Conservation (phyloP, 1,140 invertebrate species). For the Phortica variegata region DNA sequence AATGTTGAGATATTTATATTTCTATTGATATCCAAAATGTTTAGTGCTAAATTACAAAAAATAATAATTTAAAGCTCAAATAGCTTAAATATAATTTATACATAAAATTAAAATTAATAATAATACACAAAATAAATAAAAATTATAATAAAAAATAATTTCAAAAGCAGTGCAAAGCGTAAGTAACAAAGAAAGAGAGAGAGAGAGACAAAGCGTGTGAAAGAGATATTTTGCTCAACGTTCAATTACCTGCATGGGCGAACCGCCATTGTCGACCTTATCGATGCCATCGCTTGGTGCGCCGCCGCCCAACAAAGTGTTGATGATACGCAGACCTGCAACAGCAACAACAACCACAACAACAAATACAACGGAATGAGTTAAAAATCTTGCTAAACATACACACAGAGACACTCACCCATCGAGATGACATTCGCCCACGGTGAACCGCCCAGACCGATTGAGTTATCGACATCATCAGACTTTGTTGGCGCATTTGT, state of each 20-base stretch:
- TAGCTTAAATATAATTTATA: too few species aligned
- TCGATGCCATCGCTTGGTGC: constrained; percentile 77
- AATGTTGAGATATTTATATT: too few species aligned
- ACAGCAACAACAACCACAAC: constrained; percentile 3
- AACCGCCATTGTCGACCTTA: constrained; percentile 80
- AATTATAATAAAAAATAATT: too few species aligned
- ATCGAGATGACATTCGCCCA: constrained; percentile 84
- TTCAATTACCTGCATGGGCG: constrained; percentile 77
- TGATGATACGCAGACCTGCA: constrained; percentile 75
- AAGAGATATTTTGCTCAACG: not conserved
- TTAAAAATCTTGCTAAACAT: not conserved
- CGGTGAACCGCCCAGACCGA: constrained; percentile 68
- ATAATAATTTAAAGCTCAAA: too few species aligned
- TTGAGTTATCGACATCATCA: constrained; percentile 69
- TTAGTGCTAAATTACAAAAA: too few species aligned
- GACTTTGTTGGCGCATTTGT: constrained; percentile 75
- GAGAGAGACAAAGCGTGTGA: not conserved
- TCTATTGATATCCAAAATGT: too few species aligned
- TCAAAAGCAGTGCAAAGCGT: constrained; percentile 2
- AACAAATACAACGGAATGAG: not conserved
- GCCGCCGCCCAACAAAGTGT: constrained; percentile 76
- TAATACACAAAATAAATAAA: constrained; percentile 4
- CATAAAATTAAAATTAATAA: too few species aligned
- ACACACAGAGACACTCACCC: constrained; percentile 45
- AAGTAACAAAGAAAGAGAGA: constrained; percentile 6